Percentiles rank a stretch among this genome's conserved stretches.
These are phyloP conservation scores for Sabatieria punctata DNA, from an alignment of 2,888 invertebrate genomes.

Conservation along the genomic window DNA sequence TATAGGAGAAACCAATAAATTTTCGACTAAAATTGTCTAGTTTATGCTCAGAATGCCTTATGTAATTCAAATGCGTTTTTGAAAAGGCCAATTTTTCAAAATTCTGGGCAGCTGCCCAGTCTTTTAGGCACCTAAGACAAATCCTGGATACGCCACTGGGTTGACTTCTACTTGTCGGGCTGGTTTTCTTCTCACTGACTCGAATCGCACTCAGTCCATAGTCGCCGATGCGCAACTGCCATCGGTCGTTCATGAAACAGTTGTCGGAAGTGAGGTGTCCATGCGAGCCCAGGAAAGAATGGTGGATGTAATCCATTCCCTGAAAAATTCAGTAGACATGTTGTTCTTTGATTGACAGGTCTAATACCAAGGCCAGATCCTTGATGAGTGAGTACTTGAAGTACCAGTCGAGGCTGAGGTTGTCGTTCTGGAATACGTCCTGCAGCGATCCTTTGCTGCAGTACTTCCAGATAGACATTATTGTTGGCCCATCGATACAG, in stretches of 20 bases:
- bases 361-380: not conserved
- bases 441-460: conserved; percentile 1
- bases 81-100: not conserved
- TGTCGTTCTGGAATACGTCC: conserved; percentile 1
- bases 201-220: conserved; percentile 2
- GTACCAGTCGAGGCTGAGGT: conserved; percentile 6
- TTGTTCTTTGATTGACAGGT: not conserved
- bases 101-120: too few relatives aligned
- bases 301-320: conserved; percentile 4
- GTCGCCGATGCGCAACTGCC: not conserved
- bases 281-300: not conserved
- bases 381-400: not conserved
- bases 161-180: too few relatives aligned
- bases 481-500: conserved; percentile 3
- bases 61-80: not conserved
- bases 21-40: too few relatives aligned
- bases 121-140: too few relatives aligned
- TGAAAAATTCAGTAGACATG: not conserved
- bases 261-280: not conserved
- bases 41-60: too few relatives aligned
- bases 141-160: too few relatives aligned
- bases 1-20: too few relatives aligned
- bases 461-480: conserved; percentile 4
- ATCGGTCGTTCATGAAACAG: conserved; percentile 5
- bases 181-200: too few relatives aligned